phyloP scores from a whole-genome alignment of 2,113 vertebrate genomes.

The Lontra canadensis region DNA sequence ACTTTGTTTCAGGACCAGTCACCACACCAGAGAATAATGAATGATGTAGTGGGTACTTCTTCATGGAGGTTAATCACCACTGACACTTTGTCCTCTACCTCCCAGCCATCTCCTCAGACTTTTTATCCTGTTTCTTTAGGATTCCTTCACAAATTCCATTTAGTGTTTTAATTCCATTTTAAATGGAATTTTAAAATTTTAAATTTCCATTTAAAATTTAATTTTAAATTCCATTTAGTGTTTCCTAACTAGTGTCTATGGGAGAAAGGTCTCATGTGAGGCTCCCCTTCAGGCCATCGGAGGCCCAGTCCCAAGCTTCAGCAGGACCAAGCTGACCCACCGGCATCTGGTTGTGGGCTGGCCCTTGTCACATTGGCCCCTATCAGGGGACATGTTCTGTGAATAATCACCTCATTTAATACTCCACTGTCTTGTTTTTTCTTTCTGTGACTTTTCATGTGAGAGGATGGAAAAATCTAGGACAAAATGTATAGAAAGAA shows the following conservation, averaged over 20 bases:
- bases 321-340: too few relatives aligned
- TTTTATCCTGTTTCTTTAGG: not conserved
- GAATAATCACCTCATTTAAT: not conserved
- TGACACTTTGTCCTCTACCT: not conserved
- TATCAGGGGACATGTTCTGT: not conserved
- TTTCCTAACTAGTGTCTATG: not conserved
- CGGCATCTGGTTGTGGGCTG: not conserved
- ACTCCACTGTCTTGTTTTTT: not conserved
- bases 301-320: not conserved
- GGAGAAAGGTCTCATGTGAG: not conserved
- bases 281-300: not conserved
- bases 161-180: too few relatives aligned
- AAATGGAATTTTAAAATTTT: too few relatives aligned
- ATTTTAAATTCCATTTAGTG: not conserved
- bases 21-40: not conserved
- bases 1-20: not conserved
- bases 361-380: too few relatives aligned
- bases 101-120: not conserved
- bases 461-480: not conserved
- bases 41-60: not conserved
- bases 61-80: not conserved
- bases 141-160: not conserved
- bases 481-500: not conserved
- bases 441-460: not conserved
- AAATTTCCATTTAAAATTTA: too few relatives aligned